A percentile compares a stretch with the other conserved stretches of the same genome.
Evolutionary conservation across 2,113 vertebrate genomes (phyloP).

Genomic region (Notarius quadriscutis): DNA sequence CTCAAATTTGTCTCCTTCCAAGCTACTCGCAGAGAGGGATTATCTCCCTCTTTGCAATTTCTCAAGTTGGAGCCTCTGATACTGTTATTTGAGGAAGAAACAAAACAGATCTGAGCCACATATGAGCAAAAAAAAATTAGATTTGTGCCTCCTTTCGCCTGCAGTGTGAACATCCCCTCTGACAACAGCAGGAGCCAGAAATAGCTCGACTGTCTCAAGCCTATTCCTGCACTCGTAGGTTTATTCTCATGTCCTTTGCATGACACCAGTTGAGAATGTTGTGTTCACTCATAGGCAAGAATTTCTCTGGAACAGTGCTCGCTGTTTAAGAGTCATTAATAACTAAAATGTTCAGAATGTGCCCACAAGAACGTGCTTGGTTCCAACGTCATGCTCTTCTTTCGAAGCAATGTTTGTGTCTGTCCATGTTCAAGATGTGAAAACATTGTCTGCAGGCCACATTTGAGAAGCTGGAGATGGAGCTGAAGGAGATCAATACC

Average conservation of each 20-base stretch:
- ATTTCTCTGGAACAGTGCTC: not conserved
- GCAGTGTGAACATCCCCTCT: not conserved
- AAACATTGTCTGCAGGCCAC: constrained; percentile 78
- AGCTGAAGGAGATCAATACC: constrained; percentile 97
- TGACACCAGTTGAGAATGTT: not conserved
- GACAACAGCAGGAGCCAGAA: not conserved
- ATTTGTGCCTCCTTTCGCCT: too few relatives aligned
- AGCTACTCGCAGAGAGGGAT: too few relatives aligned
- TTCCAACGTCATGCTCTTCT: not conserved
- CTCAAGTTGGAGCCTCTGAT: too few relatives aligned
- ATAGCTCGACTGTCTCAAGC: not conserved
- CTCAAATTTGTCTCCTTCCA: too few relatives aligned
- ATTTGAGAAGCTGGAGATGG: constrained; percentile 98
- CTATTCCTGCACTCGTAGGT: not conserved
- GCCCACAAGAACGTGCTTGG: not conserved
- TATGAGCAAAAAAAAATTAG: too few relatives aligned
- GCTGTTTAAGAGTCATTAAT: not conserved
- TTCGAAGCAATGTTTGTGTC: not conserved
- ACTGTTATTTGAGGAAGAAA: too few relatives aligned
- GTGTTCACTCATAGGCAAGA: not conserved
- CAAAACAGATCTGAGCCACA: too few relatives aligned
- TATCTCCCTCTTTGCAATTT: too few relatives aligned
- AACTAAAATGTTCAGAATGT: not conserved
- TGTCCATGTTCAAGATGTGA: not conserved
- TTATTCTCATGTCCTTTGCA: not conserved